Base-by-base conservation (phyloP, 2,888 invertebrate genomes). In the Tiliacea aurago region DNA sequence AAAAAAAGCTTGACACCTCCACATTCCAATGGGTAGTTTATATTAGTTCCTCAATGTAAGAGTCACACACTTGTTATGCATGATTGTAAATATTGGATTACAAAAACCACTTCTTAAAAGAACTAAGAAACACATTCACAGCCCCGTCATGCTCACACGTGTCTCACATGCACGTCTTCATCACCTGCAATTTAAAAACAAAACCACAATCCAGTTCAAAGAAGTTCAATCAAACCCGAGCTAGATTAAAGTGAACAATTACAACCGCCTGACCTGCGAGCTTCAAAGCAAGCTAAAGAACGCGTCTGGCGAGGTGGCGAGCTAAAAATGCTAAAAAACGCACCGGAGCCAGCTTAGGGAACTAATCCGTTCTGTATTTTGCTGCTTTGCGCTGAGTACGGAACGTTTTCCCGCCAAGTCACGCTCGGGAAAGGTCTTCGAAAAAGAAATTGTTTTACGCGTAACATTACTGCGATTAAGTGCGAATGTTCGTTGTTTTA, bases 291-390 rank as follows among this genome's bases (percentile, higher is more conserved):
- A 45, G 20, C 51, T 55, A 55, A 81, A 77, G 74, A 75, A 68
- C 61, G 61, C 58, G 65, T 69, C 70, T 84, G 45, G 76, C 11
- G 61, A 65, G 45, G 70, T 71, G 65, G 61, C 11, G 45, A 58
- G 23, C 53, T 58, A n/a, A 81, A 72, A 70, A 37, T n/a, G 37
- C 45, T 49, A 37, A 28, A 78, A 68, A 84, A 75, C 70, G 70
- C 84, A 58, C 28, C 23, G 45, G 11, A 68, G 56, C 63, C 59
- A 63, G 81, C 78, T 78, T 67, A 84, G 82, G 49, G 66, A 61
- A 72, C 58, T 82, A 84, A 83, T 84, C 70, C 62, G 63, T 66
- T 64, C 78, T 72, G 28, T 70, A 72, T 67, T 70, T 70, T 55
- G 47, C 67, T 70, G 37, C 20, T 71, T 11, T 43, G n/a, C 43